These are phyloP conservation scores for Drosophila flavopinicola DNA, from an alignment of 2,888 invertebrate species.

Conservation along the genomic window DNA sequence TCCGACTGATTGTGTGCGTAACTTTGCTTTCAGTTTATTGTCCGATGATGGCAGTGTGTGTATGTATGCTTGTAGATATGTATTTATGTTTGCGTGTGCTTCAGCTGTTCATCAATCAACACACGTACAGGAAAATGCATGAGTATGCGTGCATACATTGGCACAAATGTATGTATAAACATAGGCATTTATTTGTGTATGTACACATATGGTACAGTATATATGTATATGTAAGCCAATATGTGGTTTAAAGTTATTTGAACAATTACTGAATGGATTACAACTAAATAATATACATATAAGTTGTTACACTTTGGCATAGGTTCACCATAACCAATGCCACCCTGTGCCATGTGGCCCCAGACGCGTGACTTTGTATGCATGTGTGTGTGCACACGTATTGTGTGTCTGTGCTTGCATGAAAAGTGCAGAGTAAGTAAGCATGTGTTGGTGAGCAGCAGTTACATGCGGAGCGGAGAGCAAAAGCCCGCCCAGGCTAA, in stretches of 20 bases:
- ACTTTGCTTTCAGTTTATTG: conserved; percentile 40
- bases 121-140: neutral
- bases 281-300: neutral
- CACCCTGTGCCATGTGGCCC: conserved; percentile 39
- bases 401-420: conserved; percentile 4
- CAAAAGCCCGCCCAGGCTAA: conserved; percentile 23
- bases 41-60: conserved; percentile 1
- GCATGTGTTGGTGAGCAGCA: conserved; percentile 25
- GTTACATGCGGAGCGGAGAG: conserved; percentile 29
- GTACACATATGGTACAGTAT: neutral
- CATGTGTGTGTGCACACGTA: neutral
- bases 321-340: conserved; percentile 1
- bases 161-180: neutral
- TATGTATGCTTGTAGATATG: neutral
- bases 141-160: conserved; percentile 2
- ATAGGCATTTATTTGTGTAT: conserved; percentile 1
- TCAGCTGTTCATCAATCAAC: conserved; percentile 7
- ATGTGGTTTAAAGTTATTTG: too few relatives aligned
- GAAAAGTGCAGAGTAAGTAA: neutral
- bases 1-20: conserved; percentile 34
- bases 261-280: neutral
- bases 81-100: neutral
- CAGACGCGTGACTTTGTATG: neutral
- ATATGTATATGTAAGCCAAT: neutral
- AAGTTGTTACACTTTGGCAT: neutral